These are phyloP conservation scores for Lycia hirtaria DNA, from an alignment of 2,888 invertebrate genomes.

Conservation along the genomic window DNA sequence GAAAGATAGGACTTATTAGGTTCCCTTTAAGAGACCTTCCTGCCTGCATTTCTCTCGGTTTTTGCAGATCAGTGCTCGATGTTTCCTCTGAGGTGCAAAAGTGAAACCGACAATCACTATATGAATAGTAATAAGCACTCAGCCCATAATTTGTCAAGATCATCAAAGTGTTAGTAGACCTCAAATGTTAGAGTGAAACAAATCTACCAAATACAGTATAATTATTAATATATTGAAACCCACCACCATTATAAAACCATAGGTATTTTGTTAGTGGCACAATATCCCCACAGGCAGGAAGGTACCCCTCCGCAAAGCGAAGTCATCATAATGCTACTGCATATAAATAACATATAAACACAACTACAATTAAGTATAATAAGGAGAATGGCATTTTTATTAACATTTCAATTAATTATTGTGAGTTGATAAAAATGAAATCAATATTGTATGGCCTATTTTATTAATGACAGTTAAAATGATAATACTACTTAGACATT, in stretches of 20 bases:
- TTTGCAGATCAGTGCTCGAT: constrained; percentile 83
- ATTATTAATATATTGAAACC: constrained; percentile 61
- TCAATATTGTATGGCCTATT: constrained; percentile 12
- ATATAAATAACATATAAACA: constrained; percentile 30
- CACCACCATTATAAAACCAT: constrained; percentile 73
- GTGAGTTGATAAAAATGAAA: constrained; percentile 12
- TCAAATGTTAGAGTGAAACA: constrained; percentile 67
- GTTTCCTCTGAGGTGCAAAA: constrained; percentile 85
- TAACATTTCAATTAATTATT: constrained; percentile 6
- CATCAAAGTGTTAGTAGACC: constrained; percentile 66
- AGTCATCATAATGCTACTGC: constrained; percentile 77
- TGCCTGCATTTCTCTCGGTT: constrained; percentile 86
- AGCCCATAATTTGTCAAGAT: constrained; percentile 44
- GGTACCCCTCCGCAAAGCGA: constrained; percentile 85
- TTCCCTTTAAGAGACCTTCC: constrained; percentile 87
- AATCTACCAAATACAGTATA: constrained; percentile 62
- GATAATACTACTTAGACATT: neutral
- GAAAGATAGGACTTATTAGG: constrained; percentile 73
- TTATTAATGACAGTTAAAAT: constrained; percentile 17
- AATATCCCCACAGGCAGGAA: constrained; percentile 85
- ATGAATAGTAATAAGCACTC: constrained; percentile 53
- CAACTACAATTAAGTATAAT: constrained; percentile 46
- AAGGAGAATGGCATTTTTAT: constrained; percentile 31
- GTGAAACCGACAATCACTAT: constrained; percentile 78
- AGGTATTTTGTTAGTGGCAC: constrained; percentile 75